Evolutionary conservation across 2,113 vertebrate species (phyloP).

Genomic region (Manacus vitellinus): DNA sequence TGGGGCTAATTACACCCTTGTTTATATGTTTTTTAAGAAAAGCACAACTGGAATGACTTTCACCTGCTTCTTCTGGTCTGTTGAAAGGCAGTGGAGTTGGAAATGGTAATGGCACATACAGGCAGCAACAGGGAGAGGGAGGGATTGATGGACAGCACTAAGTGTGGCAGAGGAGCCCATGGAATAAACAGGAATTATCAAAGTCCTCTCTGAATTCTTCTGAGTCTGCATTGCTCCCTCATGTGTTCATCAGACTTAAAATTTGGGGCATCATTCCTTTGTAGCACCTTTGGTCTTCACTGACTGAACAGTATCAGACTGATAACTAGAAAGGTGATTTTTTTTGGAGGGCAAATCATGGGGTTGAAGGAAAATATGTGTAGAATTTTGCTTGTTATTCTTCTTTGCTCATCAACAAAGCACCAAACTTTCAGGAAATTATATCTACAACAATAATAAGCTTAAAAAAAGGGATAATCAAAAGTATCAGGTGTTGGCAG

Average conservation of each 20-base stretch:
- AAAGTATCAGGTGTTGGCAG: slow-evolving; percentile 1
- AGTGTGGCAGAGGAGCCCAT: rapidly evolving
- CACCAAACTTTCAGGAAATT: neutral
- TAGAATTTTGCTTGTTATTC: neutral
- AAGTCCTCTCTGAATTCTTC: too few relatives aligned
- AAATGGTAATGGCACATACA: neutral
- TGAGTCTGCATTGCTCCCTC: neutral
- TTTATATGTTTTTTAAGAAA: neutral
- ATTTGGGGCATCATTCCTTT: rapidly evolving
- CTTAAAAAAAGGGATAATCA: neutral
- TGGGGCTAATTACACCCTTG: neutral
- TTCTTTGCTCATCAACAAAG: neutral
- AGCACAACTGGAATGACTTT: neutral
- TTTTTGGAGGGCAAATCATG: rapidly evolving
- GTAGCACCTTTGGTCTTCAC: neutral
- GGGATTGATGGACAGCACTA: neutral
- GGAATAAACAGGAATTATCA: neutral
- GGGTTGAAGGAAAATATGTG: rapidly evolving
- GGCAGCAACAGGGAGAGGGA: neutral
- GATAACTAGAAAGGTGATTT: neutral
- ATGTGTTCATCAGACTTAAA: neutral
- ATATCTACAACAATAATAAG: neutral
- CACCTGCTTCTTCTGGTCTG: neutral
- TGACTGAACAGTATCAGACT: neutral
- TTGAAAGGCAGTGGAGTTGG: neutral